Evolutionary conservation across 2,797 vertebrate genomes (phyloP).

Genomic region (Mormyrops boulengeri): DNA sequence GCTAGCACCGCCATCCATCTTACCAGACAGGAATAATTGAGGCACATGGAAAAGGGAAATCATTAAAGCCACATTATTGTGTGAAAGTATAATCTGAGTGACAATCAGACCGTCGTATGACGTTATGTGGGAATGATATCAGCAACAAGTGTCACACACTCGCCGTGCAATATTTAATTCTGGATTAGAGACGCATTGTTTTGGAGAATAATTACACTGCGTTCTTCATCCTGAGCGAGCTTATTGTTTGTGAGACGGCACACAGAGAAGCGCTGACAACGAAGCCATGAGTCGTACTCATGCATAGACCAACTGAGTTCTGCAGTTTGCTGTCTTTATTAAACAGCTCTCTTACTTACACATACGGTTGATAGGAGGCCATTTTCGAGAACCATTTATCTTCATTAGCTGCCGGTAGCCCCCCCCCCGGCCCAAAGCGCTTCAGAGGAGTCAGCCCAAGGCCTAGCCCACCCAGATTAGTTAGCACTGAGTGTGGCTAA

Average conservation of each 20-base stretch:
- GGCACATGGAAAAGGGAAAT: background rate
- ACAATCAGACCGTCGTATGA: background rate
- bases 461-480: background rate
- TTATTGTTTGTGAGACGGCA: background rate
- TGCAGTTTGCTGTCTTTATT: background rate
- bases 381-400: background rate
- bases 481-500: background rate
- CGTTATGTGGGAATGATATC: background rate
- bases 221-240: background rate
- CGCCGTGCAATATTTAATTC: background rate
- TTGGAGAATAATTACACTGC: background rate
- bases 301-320: background rate
- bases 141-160: background rate
- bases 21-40: background rate
- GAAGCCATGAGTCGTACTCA: background rate
- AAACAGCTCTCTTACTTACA: slow-evolving; percentile 1
- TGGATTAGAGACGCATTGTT: background rate
- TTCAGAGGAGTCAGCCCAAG: background rate
- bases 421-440: background rate
- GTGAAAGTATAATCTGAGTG: background rate
- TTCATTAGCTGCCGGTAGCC: background rate
- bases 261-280: background rate
- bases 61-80: background rate
- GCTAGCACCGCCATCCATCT: background rate
- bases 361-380: background rate